Percentiles rank a stretch among this genome's conserved stretches.
Conservation (phyloP, 2,797 vertebrate genomes). For the Acipenser ruthenus region DNA sequence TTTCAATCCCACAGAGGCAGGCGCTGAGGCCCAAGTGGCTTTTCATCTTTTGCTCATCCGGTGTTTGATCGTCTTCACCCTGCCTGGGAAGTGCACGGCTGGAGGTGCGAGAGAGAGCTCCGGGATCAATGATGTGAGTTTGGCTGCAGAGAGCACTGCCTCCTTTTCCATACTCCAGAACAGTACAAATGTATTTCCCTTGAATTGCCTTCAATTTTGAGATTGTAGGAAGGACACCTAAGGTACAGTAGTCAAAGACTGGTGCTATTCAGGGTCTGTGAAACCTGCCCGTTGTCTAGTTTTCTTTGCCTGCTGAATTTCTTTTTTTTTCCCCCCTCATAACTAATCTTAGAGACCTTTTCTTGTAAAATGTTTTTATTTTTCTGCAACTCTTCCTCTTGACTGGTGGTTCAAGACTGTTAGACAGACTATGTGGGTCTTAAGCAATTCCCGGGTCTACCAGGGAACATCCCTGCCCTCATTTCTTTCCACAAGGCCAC, state of each 20-base stretch:
- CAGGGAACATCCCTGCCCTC: background rate
- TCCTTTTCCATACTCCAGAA: too few relatives aligned
- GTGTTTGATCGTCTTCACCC: constrained; percentile 1
- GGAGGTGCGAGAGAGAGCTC: background rate
- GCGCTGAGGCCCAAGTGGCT: constrained; percentile 2
- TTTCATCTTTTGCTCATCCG: constrained; percentile 1
- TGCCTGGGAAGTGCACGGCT: background rate
- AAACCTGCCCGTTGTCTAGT: background rate
- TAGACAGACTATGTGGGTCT: too few relatives aligned
- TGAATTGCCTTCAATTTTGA: too few relatives aligned
- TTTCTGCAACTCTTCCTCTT: constrained; percentile 1
- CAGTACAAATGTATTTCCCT: too few relatives aligned
- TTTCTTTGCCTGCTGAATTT: background rate
- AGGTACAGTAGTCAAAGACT: too few relatives aligned
- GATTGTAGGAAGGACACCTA: too few relatives aligned
- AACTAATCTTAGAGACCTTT: background rate
- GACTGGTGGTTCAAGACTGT: too few relatives aligned
- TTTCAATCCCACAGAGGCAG: background rate
- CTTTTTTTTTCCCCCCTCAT: background rate
- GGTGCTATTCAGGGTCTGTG: too few relatives aligned
- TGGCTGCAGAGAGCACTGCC: too few relatives aligned
- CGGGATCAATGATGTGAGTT: background rate
- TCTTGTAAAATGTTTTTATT: background rate
- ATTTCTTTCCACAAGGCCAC: background rate
- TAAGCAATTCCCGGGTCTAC: too few relatives aligned